These are phyloP conservation scores for Harpagifer antarcticus DNA, from an alignment of 2,797 vertebrate genomes.

Conservation along the genomic window DNA sequence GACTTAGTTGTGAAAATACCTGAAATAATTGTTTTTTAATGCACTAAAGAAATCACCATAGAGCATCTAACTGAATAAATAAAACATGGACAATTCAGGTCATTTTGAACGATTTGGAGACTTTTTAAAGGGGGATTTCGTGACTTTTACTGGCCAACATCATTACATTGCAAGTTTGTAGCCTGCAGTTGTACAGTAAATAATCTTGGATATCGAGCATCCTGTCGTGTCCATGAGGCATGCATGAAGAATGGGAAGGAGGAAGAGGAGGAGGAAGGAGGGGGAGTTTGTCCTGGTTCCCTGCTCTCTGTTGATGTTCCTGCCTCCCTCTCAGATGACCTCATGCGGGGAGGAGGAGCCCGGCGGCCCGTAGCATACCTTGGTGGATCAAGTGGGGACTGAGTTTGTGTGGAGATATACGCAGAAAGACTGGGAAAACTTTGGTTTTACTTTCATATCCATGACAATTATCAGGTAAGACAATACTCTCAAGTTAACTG, in stretches of 20 bases:
- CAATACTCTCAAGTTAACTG: not conserved
- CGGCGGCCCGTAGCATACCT: conserved; percentile 58
- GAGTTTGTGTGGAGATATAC: conserved; percentile 77
- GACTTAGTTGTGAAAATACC: not conserved
- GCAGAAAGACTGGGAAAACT: conserved; percentile 65
- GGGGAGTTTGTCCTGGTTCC: conserved; percentile 17
- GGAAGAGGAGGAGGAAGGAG: not conserved
- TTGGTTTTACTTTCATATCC: conserved; percentile 60
- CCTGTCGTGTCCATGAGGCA: conserved; percentile 57
- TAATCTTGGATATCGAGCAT: conserved; percentile 35
- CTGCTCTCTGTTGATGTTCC: conserved; percentile 40
- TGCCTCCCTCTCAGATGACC: conserved; percentile 71
- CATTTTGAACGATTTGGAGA: not conserved
- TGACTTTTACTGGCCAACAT: not conserved
- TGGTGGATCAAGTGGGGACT: conserved; percentile 57
- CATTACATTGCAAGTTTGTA: not conserved
- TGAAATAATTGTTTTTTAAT: not conserved
- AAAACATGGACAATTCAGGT: not conserved
- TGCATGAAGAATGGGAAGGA: conserved; percentile 27
- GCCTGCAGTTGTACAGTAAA: conserved; percentile 6
- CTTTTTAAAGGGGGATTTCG: not conserved
- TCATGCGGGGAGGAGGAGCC: conserved; percentile 74
- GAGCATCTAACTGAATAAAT: not conserved
- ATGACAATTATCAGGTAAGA: conserved; percentile 83
- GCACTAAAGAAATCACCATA: no score